Conservation (phyloP, 2,797 vertebrate species). For the Neosilurus mollespiculum region DNA sequence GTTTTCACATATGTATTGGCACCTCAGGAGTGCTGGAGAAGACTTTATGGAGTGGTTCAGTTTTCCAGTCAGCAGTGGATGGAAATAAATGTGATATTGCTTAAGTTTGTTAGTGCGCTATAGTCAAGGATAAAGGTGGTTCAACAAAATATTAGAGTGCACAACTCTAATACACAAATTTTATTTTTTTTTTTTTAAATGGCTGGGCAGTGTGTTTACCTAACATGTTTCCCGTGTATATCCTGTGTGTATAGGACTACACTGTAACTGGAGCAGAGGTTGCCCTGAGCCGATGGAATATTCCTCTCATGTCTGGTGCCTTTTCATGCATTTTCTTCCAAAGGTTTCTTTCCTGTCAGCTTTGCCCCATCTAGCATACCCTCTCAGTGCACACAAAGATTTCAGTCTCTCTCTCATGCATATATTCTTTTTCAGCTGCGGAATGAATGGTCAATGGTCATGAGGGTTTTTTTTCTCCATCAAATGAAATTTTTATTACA, state of each 20-base stretch:
- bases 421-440: slow-evolving; percentile 44
- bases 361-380: slow-evolving; percentile 33
- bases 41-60: too few relatives aligned
- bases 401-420: slow-evolving; percentile 31
- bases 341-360: slow-evolving; percentile 41
- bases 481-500: slow-evolving; percentile 11
- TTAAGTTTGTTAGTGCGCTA: too few relatives aligned
- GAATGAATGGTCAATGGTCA: slow-evolving; percentile 4
- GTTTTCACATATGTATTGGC: too few relatives aligned
- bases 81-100: too few relatives aligned
- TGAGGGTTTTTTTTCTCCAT: not conserved
- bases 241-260: slow-evolving; percentile 23
- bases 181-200: too few relatives aligned
- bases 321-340: slow-evolving; percentile 51
- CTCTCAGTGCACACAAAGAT: slow-evolving; percentile 16
- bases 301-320: slow-evolving; percentile 52
- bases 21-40: too few relatives aligned
- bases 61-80: too few relatives aligned
- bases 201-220: too few relatives aligned
- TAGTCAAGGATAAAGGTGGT: too few relatives aligned
- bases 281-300: slow-evolving; percentile 53
- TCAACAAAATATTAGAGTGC: too few relatives aligned
- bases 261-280: slow-evolving; percentile 35
- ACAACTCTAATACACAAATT: too few relatives aligned
- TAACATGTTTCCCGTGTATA: not conserved